Evolutionary conservation across 2,797 vertebrate genomes (phyloP).

Genomic region (Varecia variegata): DNA sequence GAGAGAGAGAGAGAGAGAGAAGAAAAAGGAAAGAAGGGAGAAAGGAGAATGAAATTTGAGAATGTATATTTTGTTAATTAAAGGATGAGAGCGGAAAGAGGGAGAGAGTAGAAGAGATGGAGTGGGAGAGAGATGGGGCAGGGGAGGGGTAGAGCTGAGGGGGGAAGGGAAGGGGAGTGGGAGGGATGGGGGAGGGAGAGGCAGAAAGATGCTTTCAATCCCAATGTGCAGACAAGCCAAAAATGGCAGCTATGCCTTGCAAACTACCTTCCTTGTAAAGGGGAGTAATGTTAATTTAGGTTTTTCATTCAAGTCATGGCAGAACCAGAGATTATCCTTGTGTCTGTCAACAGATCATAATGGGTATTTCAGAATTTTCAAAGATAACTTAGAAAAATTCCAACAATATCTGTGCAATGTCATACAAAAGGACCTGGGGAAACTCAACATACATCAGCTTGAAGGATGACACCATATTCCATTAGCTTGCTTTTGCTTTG

Average conservation of each 20-base stretch:
- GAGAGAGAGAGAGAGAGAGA: background rate
- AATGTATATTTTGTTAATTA: slow-evolving; percentile 30
- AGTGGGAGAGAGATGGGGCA: background rate
- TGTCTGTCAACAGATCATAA: slow-evolving; percentile 61
- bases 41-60: background rate
- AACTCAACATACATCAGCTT: slow-evolving; percentile 75
- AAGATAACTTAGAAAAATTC: slow-evolving; percentile 76
- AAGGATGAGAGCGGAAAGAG: background rate
- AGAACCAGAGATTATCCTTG: slow-evolving; percentile 52
- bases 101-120: background rate
- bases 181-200: background rate
- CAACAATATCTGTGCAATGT: slow-evolving; percentile 73
- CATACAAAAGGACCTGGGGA: slow-evolving; percentile 61
- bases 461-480: slow-evolving; percentile 81
- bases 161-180: background rate
- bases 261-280: background rate
- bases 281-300: background rate
- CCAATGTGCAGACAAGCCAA: background rate
- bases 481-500: slow-evolving; percentile 84
- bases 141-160: too few relatives aligned
- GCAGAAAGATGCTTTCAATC: background rate
- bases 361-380: slow-evolving; percentile 71
- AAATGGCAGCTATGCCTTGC: background rate
- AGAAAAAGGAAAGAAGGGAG: background rate
- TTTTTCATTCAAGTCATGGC: background rate